Evolutionary conservation across 2,113 vertebrate species (phyloP).

Genomic region (Lutjanus erythropterus): DNA sequence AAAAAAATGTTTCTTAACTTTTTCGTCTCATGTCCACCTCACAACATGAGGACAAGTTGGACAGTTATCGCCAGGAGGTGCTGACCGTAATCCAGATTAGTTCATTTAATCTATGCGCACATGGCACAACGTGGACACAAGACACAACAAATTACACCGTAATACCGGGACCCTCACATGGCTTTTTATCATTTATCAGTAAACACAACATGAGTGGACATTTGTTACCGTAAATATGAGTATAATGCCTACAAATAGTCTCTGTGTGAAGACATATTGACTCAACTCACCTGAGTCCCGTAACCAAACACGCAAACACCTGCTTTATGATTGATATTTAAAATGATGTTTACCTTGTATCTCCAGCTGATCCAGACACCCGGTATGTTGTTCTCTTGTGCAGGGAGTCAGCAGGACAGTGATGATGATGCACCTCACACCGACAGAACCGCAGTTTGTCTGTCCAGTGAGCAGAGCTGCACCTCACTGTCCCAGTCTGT

Average conservation of each 20-base stretch:
- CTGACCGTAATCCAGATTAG: slow-evolving; percentile 67
- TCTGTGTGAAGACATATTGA: not conserved
- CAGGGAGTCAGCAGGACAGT: not conserved
- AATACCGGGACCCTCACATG: not conserved
- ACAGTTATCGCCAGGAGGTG: slow-evolving; percentile 29
- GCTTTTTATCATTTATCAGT: too few relatives aligned
- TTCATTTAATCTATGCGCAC: slow-evolving; percentile 45
- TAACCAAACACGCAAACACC: not conserved
- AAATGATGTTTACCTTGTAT: not conserved
- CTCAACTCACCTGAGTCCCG: not conserved
- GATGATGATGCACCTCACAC: not conserved
- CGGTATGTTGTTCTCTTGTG: not conserved
- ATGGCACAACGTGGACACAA: not conserved
- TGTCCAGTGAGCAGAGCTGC: not conserved
- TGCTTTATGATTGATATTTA: not conserved
- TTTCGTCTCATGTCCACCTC: not conserved
- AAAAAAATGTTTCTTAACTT: not conserved
- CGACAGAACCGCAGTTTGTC: not conserved
- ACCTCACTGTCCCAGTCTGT: not conserved
- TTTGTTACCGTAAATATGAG: not conserved
- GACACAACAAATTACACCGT: not conserved
- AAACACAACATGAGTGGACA: not conserved
- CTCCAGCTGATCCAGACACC: not conserved
- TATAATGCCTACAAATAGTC: not conserved
- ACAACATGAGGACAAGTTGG: not conserved